Percentiles rank a stretch among this genome's conserved stretches.
phyloP scores from a whole-genome alignment of 2,888 invertebrate genomes.

The Saturnia japonica region DNA sequence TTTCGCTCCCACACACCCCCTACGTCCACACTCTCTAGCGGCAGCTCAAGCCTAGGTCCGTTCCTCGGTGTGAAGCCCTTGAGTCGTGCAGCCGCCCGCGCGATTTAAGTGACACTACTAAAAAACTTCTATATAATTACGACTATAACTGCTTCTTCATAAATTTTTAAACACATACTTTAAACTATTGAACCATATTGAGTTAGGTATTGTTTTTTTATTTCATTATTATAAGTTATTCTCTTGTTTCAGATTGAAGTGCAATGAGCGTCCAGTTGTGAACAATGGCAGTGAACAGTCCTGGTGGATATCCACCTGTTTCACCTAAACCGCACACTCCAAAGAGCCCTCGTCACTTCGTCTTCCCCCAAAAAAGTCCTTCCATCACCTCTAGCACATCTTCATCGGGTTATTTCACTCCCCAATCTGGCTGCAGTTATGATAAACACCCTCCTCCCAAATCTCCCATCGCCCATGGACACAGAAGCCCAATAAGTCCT shows the following conservation, averaged over 20 bases:
- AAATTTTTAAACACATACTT: too few relatives aligned
- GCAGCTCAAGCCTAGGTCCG: too few relatives aligned
- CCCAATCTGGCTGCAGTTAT: constrained; percentile 78
- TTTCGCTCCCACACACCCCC: too few relatives aligned
- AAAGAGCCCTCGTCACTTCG: constrained; percentile 81
- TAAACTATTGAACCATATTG: too few relatives aligned
- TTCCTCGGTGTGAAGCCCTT: too few relatives aligned
- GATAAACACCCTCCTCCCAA: constrained; percentile 74
- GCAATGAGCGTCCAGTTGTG: constrained; percentile 55
- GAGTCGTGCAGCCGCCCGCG: too few relatives aligned
- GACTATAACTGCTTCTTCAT: too few relatives aligned
- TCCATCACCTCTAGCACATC: constrained; percentile 79
- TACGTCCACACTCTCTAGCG: too few relatives aligned
- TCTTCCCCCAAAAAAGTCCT: constrained; percentile 80
- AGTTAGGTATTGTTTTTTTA: too few relatives aligned
- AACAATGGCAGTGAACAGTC: constrained; percentile 82
- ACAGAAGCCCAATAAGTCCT: constrained; percentile 82
- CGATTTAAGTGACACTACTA: too few relatives aligned
- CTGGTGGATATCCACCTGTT: constrained; percentile 79
- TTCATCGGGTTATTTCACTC: constrained; percentile 81
- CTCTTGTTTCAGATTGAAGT: constrained; percentile 60
- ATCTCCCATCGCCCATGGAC: constrained; percentile 79
- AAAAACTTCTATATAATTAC: too few relatives aligned
- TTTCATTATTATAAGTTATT: neutral
- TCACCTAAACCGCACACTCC: constrained; percentile 81